Conservation (phyloP, 2,797 vertebrate species). For the Sebastes itinus region DNA sequence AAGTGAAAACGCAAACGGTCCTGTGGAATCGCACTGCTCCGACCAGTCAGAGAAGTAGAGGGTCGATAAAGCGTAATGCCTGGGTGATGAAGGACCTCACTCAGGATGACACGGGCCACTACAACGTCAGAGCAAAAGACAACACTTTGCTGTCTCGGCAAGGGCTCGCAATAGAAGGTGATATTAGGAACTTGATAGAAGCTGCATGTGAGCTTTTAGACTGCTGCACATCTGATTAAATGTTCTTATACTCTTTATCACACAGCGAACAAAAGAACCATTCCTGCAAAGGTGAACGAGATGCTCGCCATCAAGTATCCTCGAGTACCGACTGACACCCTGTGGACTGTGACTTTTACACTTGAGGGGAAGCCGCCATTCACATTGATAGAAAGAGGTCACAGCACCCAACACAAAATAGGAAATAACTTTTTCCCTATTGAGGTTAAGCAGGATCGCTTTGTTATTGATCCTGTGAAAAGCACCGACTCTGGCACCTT, state of each 20-base stretch:
- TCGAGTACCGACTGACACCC: fast-evolving
- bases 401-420: too few species aligned
- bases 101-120: conserved; percentile 56
- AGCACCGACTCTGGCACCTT: not conserved
- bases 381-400: not conserved
- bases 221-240: not conserved
- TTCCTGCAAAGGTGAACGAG: fast-evolving
- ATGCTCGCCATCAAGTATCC: fast-evolving
- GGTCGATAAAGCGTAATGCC: fast-evolving
- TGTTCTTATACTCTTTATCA: not conserved
- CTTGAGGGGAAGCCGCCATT: fast-evolving
- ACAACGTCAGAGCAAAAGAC: conserved; percentile 34
- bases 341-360: conserved; percentile 9
- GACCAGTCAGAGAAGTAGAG: not conserved
- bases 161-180: conserved; percentile 47
- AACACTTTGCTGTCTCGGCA: not conserved
- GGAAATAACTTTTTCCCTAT: not conserved
- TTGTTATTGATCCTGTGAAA: not conserved
- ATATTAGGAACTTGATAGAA: not conserved
- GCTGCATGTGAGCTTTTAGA: not conserved
- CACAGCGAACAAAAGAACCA: not conserved
- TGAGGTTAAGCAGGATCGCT: fast-evolving
- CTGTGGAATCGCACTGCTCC: conserved; percentile 52
- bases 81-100: not conserved
- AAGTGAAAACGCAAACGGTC: fast-evolving